These are phyloP conservation scores for Galeopsomyia nigrocyanea DNA, from an alignment of 2,888 invertebrate species.

Conservation along the genomic window DNA sequence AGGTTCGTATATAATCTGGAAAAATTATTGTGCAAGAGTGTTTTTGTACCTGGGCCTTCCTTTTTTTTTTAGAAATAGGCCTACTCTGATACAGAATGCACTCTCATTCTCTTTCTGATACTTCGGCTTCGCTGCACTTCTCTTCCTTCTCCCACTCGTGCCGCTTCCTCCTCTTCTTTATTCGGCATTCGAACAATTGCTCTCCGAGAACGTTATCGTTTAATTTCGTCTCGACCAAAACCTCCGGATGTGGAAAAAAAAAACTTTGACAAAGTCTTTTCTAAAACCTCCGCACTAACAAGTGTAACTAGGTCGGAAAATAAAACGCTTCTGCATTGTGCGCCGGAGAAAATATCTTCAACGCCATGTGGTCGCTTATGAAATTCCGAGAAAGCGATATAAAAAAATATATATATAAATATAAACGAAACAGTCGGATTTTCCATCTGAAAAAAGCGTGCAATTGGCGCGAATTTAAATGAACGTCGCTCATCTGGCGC, in stretches of 20 bases:
- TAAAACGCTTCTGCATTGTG: too few species aligned
- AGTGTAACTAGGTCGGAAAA: too few species aligned
- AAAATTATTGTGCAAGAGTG: slow-evolving; percentile 44
- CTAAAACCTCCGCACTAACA: too few species aligned
- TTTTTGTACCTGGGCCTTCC: slow-evolving; percentile 40
- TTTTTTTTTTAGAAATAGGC: slow-evolving; percentile 32
- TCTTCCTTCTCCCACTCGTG: slow-evolving; percentile 11
- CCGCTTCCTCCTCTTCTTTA: slow-evolving; percentile 11
- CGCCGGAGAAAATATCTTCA: too few species aligned
- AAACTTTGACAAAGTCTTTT: too few species aligned
- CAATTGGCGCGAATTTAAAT: too few species aligned
- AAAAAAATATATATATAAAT: too few species aligned
- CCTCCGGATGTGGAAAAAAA: not conserved
- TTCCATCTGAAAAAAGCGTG: too few species aligned
- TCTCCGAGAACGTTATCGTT: slow-evolving; percentile 10
- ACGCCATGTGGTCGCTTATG: too few species aligned
- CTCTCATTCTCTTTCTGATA: not conserved
- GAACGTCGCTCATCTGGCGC: too few species aligned
- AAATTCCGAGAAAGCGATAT: too few species aligned
- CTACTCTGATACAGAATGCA: slow-evolving; percentile 27
- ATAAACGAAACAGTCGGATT: too few species aligned
- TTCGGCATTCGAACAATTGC: slow-evolving; percentile 18
- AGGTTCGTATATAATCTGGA: slow-evolving; percentile 45
- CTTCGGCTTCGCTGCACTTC: not conserved
- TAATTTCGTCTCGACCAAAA: slow-evolving; percentile 7